Conservation (phyloP, 2,797 vertebrate genomes). For the Gadopsis bispinosus region DNA sequence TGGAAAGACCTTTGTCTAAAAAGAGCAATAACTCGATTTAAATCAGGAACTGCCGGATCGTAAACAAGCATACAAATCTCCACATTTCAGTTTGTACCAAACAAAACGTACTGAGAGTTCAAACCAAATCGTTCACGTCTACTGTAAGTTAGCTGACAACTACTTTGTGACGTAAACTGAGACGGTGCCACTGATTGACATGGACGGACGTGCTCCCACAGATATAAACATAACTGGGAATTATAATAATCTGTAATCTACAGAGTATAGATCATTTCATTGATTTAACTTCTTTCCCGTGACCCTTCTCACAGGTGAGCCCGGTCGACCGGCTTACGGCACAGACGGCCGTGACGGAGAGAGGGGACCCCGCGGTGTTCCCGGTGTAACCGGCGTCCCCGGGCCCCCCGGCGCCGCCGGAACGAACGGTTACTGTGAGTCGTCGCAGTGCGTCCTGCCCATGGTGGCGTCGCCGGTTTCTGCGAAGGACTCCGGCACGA, state of each 20-base stretch:
- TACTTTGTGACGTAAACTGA: too few relatives aligned
- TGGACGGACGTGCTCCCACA: not conserved
- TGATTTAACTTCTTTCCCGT: not conserved
- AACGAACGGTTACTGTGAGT: conserved; percentile 90
- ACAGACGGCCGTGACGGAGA: conserved; percentile 89
- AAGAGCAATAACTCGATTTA: not conserved
- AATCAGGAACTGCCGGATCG: not conserved
- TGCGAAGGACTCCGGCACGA: conserved; percentile 84
- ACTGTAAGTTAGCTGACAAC: too few relatives aligned
- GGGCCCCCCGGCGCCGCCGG: conserved; percentile 90
- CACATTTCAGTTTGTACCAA: not conserved
- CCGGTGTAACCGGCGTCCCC: conserved; percentile 88
- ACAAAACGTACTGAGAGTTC: not conserved
- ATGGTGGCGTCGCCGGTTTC: conserved; percentile 62
- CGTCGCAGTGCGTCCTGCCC: conserved; percentile 89
- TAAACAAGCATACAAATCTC: not conserved
- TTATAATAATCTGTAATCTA: not conserved
- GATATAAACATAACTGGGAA: too few relatives aligned
- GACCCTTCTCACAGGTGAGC: conserved; percentile 83
- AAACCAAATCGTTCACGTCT: too few relatives aligned
- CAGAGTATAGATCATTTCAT: not conserved
- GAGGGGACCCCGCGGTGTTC: conserved; percentile 86
- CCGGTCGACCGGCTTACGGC: conserved; percentile 91
- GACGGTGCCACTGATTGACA: too few relatives aligned
- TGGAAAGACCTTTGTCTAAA: not conserved